A percentile compares a stretch with the other conserved stretches of the same genome.
These are phyloP conservation scores for Antennarius striatus DNA, from an alignment of 2,113 vertebrate genomes.

Conservation along the genomic window DNA sequence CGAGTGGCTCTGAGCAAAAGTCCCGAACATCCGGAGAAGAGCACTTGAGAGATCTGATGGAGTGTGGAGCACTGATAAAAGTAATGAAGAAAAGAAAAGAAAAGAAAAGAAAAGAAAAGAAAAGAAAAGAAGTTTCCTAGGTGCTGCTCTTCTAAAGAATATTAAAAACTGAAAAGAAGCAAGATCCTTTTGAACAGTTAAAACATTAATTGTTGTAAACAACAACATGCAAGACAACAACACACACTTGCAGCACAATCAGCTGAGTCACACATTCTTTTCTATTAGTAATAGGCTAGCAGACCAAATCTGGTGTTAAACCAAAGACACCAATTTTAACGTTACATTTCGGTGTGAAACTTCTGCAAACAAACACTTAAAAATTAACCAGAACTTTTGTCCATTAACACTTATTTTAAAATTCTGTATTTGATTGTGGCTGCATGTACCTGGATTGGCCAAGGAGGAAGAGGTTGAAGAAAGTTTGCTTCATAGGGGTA, in stretches of 20 bases:
- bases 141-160: constrained; percentile 63
- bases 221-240: constrained; percentile 60
- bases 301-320: constrained; percentile 37
- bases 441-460: constrained; percentile 89
- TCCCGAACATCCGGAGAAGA: constrained; percentile 51
- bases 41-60: constrained; percentile 61
- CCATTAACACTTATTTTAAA: no score
- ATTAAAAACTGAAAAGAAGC: constrained; percentile 50
- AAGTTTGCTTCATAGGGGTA: constrained; percentile 93
- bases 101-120: neutral
- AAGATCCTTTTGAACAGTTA: constrained; percentile 73
- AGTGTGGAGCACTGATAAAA: constrained; percentile 39
- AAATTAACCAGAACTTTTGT: neutral
- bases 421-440: no score
- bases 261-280: constrained; percentile 35
- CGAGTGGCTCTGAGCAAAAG: constrained; percentile 42
- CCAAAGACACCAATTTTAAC: constrained; percentile 26
- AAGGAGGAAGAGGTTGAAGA: constrained; percentile 91
- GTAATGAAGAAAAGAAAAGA: no score
- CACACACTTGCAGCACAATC: constrained; percentile 63
- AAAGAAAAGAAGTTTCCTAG: constrained; percentile 57
- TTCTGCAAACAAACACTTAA: neutral
- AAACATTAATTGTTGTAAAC: constrained; percentile 67
- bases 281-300: constrained; percentile 47
- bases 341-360: neutral